Evolutionary conservation across 2,888 invertebrate genomes (phyloP).

Genomic region (Nomada goodeniana): DNA sequence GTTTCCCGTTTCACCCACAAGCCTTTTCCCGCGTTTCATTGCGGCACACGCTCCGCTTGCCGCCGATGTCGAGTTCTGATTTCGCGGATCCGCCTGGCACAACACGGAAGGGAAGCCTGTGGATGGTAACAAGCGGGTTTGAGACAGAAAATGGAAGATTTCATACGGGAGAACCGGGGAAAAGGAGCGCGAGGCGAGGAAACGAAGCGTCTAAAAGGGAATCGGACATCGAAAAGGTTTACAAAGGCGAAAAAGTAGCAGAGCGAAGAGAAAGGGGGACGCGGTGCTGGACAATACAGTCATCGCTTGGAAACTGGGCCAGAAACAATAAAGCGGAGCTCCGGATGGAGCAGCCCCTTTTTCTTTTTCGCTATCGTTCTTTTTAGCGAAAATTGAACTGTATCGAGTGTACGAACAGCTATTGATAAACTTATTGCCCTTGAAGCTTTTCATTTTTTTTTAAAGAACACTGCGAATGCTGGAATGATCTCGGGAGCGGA

Average conservation of each 20-base stretch:
- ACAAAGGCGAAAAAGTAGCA: constrained; percentile 48
- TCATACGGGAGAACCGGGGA: constrained; percentile 33
- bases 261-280: constrained; percentile 2
- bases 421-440: constrained; percentile 23
- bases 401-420: constrained; percentile 3
- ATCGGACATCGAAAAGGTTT: constrained; percentile 63
- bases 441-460: constrained; percentile 12
- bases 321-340: constrained; percentile 56
- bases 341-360: constrained; percentile 21
- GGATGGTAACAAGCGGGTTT: neutral
- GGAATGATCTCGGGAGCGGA: too few relatives aligned
- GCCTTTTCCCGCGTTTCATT: neutral
- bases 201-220: constrained; percentile 61
- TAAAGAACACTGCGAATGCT: too few relatives aligned
- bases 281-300: constrained; percentile 56
- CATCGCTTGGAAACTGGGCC: constrained; percentile 61
- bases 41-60: neutral
- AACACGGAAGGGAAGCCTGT: neutral
- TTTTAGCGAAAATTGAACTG: constrained; percentile 40
- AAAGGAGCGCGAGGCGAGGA: constrained; percentile 44
- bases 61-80: constrained; percentile 42
- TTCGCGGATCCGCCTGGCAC: constrained; percentile 23
- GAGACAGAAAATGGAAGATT: constrained; percentile 48
- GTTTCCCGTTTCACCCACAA: constrained; percentile 32
- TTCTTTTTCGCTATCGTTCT: constrained; percentile 31